Base-by-base conservation (phyloP, 2,888 invertebrate species). In the Nephrotoma appendiculata region DNA sequence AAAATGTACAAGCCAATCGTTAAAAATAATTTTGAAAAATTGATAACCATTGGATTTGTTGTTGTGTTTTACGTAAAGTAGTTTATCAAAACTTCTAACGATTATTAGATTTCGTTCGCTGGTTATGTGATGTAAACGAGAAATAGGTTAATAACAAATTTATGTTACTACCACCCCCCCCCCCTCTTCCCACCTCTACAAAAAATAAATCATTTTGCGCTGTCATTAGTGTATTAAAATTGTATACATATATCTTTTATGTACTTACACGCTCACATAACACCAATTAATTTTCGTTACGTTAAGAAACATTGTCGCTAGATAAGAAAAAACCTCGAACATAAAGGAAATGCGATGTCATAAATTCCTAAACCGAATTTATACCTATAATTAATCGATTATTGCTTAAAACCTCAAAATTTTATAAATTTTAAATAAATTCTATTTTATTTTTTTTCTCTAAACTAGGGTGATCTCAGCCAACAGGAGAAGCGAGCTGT, bases 401-500 rank as follows among this genome's bases (percentile, higher is more conserved):
- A 41, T 2, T 45, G n/a, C n/a, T 86, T 6, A 0, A 43, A 12
- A 41, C 9, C n/a, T 42, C 41, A n/a, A 57, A 42, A 12, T n/a
- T 31, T 41, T 86, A 15, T 83, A 15, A 41, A 86, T 86, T 15
- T 43, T 43, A 83, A 86, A 6, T 86, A n/a, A 71, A 83, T 86
- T 84, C 85, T 86, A 87, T 87, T 88, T 88, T 87, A 88, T 88
- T 88, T 87, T 88, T 88, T 87, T 88, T 88, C 93, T 5, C n/a
- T n/a, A n/a, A 15, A 15, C 19, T 93, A 96, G 96, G 97, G 97
- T 87, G 96, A 96, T 91, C 91, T 96, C 89, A 94, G 94, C 88
- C 95, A 96, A 90, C 95, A 96, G 89, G 96, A 96, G 89, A 96
- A 96, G 90, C 92, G 95, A 91, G 96, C 96, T 87, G 95, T 96